These are phyloP conservation scores for Paramisgurnus dabryanus DNA, from an alignment of 2,113 vertebrate genomes.

Conservation along the genomic window DNA sequence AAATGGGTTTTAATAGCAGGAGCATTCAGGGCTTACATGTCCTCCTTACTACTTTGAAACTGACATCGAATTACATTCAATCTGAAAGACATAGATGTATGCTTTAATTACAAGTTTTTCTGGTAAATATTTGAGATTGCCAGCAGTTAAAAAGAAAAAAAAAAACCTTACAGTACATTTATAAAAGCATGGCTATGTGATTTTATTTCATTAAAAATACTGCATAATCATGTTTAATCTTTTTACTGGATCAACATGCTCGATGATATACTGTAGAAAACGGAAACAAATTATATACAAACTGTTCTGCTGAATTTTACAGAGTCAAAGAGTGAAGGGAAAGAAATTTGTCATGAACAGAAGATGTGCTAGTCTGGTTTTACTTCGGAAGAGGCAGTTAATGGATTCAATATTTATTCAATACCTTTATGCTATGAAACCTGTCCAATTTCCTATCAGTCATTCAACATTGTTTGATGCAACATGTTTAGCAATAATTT, in stretches of 20 bases:
- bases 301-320: constrained; percentile 9
- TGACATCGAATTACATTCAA: constrained; percentile 66
- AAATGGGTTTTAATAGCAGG: constrained; percentile 70
- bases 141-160: constrained; percentile 62
- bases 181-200: constrained; percentile 47
- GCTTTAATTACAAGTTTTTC: constrained; percentile 69
- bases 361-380: constrained; percentile 8
- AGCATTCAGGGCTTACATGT: constrained; percentile 52
- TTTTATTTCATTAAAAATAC: constrained; percentile 51
- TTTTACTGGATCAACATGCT: constrained; percentile 38
- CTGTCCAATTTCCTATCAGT: background rate
- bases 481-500: constrained; percentile 33
- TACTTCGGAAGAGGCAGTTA: constrained; percentile 56
- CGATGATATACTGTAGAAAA: background rate
- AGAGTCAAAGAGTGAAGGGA: constrained; percentile 66
- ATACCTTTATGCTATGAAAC: constrained; percentile 14
- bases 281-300: background rate
- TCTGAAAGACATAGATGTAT: constrained; percentile 63
- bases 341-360: background rate
- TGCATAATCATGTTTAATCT: constrained; percentile 52
- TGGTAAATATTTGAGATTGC: constrained; percentile 64
- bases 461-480: constrained; percentile 27
- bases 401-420: constrained; percentile 37
- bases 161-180: constrained; percentile 50
- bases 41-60: constrained; percentile 56